A percentile compares a stretch with the other conserved stretches of the same genome.
These are phyloP conservation scores for Hydrozoanthus tunicans DNA, from an alignment of 64 coral and sea anemone genomes.

Conservation along the genomic window DNA sequence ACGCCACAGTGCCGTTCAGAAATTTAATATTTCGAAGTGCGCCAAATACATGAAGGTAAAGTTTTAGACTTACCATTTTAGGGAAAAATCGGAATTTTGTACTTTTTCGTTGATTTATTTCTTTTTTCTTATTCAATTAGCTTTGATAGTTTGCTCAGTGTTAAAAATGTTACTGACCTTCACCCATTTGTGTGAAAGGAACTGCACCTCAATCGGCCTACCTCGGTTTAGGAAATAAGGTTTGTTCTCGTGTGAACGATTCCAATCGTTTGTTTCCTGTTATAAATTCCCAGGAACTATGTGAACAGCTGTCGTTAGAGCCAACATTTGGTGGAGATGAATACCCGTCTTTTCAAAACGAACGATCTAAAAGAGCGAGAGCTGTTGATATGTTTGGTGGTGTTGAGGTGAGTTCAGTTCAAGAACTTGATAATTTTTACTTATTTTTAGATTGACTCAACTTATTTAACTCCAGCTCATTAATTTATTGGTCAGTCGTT, in stretches of 20 bases:
- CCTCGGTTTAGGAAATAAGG: background rate
- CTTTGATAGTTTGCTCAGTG: background rate
- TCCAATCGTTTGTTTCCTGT: background rate
- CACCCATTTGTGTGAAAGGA: background rate
- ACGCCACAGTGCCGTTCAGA: conserved; percentile 56
- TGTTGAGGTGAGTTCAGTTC: conserved; percentile 68
- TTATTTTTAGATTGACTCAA: no score
- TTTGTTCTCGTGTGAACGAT: background rate
- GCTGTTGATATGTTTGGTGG: conserved; percentile 85
- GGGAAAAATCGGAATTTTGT: background rate
- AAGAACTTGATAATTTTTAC: no score
- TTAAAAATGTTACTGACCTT: background rate
- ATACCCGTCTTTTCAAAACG: conserved; percentile 6
- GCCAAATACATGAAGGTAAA: conserved; percentile 66
- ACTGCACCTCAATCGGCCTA: background rate
- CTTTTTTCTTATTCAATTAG: background rate
- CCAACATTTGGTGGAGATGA: conserved; percentile 37
- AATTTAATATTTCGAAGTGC: conserved; percentile 65
- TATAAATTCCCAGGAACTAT: conserved; percentile 54
- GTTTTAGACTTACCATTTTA: background rate
- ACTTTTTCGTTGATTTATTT: background rate
- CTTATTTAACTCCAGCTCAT: no score
- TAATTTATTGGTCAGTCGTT: background rate
- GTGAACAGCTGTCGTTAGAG: conserved; percentile 10
- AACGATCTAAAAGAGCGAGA: conserved; percentile 54